Base-by-base conservation (phyloP, 1,140 invertebrate genomes). In the Ips typographus region DNA sequence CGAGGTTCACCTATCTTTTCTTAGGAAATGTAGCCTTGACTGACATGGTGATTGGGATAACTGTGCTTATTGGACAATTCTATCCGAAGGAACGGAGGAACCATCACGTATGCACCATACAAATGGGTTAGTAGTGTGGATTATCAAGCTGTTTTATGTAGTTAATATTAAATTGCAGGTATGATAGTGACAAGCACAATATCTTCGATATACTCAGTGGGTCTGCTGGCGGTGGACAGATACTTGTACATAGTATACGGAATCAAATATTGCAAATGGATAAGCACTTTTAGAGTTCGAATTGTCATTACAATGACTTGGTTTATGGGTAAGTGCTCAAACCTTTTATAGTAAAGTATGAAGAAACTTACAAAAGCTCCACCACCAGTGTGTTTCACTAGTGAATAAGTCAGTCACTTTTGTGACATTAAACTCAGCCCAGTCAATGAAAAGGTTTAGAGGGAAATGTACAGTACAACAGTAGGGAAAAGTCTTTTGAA, bases 211-310 rank as follows among this genome's bases (percentile, higher is more conserved):
- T 85, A 85, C 73, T 86, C 83, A 40, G 83, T 86, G 0, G 84
- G 82, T 2, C 73, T 86, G n/a, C 85, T 87, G 61, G 85, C 82
- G 41, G 76, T 86, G 1, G 85, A 87, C 71, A 76, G 85, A 42
- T 87, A 83, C 70, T 79, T 86, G 52, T 87, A 85, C 71, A 87
- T 87, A 40, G 71, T 85, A 2, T 83, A 86, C 68, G 85, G 85
- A 2, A 71, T 86, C 1, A 83, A 86, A 70, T 86, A 87, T 69
- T 80, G 84, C 67, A 79, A 80, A 64, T 85, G 82, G 82, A 81
- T 85, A 40, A 84, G 81, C 70, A 82, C 83, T 1, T 81, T 76
- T 1, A 80, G 82, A 75, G 84, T 84, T 2, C 78, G 83, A 57
- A 77, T 82, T 36, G 78, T 83, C 40, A 85, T 86, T 39, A 40